Conservation (phyloP, 2,797 vertebrate species). For the Eleutherodactylus coqui region DNA sequence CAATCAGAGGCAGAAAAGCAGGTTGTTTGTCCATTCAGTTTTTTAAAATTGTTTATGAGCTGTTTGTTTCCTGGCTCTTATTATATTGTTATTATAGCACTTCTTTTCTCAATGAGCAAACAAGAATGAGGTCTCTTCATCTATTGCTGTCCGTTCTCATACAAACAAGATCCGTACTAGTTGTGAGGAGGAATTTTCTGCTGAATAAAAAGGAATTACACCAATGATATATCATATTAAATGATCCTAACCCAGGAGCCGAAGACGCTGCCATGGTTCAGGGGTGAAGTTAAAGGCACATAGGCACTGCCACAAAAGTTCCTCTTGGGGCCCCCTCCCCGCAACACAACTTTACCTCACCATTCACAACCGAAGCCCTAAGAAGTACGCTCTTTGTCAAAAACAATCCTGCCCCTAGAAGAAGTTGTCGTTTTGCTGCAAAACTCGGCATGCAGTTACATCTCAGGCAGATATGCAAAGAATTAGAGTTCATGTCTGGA, state of each 20-base stretch:
- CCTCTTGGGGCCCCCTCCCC: no score
- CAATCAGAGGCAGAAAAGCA: neutral
- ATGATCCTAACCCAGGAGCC: neutral
- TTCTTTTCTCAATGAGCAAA: neutral
- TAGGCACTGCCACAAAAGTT: no score
- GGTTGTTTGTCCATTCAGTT: conserved; percentile 53
- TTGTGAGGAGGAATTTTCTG: neutral
- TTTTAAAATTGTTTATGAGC: neutral
- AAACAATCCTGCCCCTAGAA: no score
- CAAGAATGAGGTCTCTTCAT: neutral
- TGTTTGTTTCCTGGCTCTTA: neutral
- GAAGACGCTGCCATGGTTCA: no score
- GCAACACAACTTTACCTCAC: no score
- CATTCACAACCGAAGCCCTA: no score
- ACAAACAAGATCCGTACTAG: neutral
- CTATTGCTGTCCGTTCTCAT: neutral
- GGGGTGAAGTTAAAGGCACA: no score
- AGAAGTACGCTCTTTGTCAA: no score
- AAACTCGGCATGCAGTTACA: no score
- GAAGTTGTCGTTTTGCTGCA: no score
- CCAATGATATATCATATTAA: neutral
- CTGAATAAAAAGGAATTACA: neutral
- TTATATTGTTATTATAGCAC: neutral
- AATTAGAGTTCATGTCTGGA: no score
- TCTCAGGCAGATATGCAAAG: no score